Evolutionary conservation across 2,113 vertebrate genomes (phyloP), one percentile per base, ranked within the genome.

Genomic region (Opisthocomus hoazin): DNA sequence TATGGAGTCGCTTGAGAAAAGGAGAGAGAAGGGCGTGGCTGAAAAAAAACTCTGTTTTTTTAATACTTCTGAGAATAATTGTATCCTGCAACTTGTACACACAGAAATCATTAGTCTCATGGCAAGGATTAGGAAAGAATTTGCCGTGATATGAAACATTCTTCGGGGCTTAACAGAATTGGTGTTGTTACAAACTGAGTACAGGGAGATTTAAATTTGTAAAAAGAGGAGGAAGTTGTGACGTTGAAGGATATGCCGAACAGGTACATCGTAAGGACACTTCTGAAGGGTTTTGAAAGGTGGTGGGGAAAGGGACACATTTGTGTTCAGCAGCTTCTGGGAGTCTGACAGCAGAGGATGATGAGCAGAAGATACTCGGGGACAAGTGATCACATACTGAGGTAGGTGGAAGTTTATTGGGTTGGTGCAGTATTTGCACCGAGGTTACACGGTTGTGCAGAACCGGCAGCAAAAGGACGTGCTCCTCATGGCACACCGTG

Each of bases 31-130:
- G 27, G 36, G 34, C 6, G 0, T 68, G 60, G 16, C 16, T 93
- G n/a, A 11, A 60, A 29, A 84, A 61, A 27, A 11, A 0, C 0
- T n/a, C 1, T 5, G 0, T 4, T 53, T 73, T 65, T 79, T 41
- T 26, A 45, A 45, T 56, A 34, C 17, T 68, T 21, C 37, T 43
- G 66, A 63, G 82, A 77, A 22, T 71, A 81, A 73, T 69, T 83
- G 15, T 50, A 9, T 50, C 27, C 10, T 66, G 65, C 21, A 53
- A 11, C 9, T 58, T 86, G 8, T 79, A 30, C 50, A 22, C 19
- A 15, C 69, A 32, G 64, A 57, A 82, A 73, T 68, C 37, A 46
- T 46, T 66, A 70, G n/a, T 70, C 23, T 48, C 54, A 13, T 10
- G 24, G 45, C 57, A 65, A 76, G 50, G 46, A 27, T 87, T 80